Percentiles rank a stretch among this genome's conserved stretches.
Evolutionary conservation across 2,888 invertebrate species (phyloP).

Genomic region (Drosophila borborema): DNA sequence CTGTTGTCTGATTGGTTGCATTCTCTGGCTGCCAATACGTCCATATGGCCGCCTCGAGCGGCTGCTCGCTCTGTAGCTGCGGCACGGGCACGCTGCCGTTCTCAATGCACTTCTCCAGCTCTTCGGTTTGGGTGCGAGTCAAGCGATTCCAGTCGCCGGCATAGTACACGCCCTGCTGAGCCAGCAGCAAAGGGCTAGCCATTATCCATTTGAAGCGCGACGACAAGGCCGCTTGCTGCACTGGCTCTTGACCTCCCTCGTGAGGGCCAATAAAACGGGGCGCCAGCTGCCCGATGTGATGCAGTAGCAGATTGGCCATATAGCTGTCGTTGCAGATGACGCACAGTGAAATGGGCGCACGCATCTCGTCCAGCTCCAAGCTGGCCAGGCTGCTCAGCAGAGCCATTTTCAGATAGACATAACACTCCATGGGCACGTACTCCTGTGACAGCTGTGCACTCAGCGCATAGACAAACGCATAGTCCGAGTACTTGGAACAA

Average conservation of each 20-base stretch:
- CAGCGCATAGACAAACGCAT: slow-evolving; percentile 84
- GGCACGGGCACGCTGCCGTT: slow-evolving; percentile 55
- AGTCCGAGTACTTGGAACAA: slow-evolving; percentile 80
- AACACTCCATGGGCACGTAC: slow-evolving; percentile 84
- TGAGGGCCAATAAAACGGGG: slow-evolving; percentile 81
- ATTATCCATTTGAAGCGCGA: slow-evolving; percentile 75
- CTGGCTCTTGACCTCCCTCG: slow-evolving; percentile 64
- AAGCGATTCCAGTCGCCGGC: slow-evolving; percentile 84
- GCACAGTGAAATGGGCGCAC: slow-evolving; percentile 81
- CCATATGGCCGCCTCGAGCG: slow-evolving; percentile 84
- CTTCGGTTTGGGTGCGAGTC: slow-evolving; percentile 61
- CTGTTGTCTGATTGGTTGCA: slow-evolving; percentile 69
- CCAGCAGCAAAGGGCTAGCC: slow-evolving; percentile 83
- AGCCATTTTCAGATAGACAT: slow-evolving; percentile 85
- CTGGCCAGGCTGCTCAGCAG: slow-evolving; percentile 85
- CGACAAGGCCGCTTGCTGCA: slow-evolving; percentile 30
- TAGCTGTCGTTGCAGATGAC: slow-evolving; percentile 79
- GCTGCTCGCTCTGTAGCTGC: slow-evolving; percentile 46
- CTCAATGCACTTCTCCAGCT: slow-evolving; percentile 78
- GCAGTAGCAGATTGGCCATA: slow-evolving; percentile 77
- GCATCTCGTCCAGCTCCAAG: slow-evolving; percentile 74
- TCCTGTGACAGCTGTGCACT: slow-evolving; percentile 84
- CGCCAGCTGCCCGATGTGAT: slow-evolving; percentile 77
- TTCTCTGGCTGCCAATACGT: slow-evolving; percentile 82
- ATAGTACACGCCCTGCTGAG: slow-evolving; percentile 84